Percentiles rank a stretch among this genome's conserved stretches.
Conservation (phyloP, 2,797 vertebrate genomes). For the Graptemys geographica region DNA sequence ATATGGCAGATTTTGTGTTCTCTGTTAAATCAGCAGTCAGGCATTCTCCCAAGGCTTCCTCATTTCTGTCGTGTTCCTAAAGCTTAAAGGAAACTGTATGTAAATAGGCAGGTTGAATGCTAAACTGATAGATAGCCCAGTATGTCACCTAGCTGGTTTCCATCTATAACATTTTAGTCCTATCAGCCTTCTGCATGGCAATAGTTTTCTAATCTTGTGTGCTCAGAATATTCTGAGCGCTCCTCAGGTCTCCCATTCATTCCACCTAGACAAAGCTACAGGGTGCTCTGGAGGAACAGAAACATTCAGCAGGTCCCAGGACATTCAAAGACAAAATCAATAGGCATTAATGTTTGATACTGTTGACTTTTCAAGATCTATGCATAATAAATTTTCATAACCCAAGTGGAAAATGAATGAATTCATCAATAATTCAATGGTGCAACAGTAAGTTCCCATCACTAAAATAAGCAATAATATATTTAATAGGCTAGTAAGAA, state of each 20-base stretch:
- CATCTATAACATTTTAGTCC: not conserved
- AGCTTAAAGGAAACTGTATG: not conserved
- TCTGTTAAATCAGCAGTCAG: not conserved
- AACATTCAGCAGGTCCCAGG: constrained; percentile 55
- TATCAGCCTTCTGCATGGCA: not conserved
- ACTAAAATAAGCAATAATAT: constrained; percentile 65
- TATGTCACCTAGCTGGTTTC: not conserved
- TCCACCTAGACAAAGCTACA: constrained; percentile 53
- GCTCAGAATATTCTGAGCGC: constrained; percentile 30
- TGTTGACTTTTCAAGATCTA: constrained; percentile 61
- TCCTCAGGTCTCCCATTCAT: constrained; percentile 59
- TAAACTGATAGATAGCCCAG: not conserved
- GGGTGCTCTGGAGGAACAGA: constrained; percentile 12
- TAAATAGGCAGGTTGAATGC: not conserved
- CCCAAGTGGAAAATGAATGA: constrained; percentile 67
- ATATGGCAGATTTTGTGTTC: not conserved
- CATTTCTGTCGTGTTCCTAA: not conserved
- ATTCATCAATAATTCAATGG: constrained; percentile 71
- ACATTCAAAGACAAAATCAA: constrained; percentile 54
- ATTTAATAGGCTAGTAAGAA: constrained; percentile 54
- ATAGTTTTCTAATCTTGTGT: constrained; percentile 19
- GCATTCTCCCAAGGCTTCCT: not conserved
- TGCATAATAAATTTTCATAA: constrained; percentile 54
- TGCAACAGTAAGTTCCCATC: constrained; percentile 39
- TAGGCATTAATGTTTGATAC: constrained; percentile 69